Conservation (phyloP, 2,113 vertebrate species). For the Climacteris rufus region DNA sequence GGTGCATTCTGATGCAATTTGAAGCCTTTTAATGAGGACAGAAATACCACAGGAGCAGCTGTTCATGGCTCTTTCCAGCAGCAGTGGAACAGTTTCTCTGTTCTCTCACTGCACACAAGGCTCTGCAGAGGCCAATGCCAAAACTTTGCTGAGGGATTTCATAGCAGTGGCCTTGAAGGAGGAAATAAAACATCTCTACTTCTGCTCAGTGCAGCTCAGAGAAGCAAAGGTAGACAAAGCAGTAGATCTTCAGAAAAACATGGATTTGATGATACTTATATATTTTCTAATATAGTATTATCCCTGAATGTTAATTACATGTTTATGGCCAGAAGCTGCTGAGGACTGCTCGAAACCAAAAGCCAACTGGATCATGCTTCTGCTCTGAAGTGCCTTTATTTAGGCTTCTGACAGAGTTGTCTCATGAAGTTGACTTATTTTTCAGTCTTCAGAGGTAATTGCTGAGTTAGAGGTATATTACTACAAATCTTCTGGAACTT, state of each 20-base stretch:
- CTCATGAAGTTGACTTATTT: neutral
- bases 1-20: constrained; percentile 14
- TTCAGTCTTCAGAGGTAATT: neutral
- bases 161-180: neutral
- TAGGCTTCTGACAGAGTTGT: neutral
- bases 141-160: constrained; percentile 4
- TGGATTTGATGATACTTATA: neutral
- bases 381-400: neutral
- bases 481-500: neutral
- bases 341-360: neutral
- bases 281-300: neutral
- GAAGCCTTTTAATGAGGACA: constrained; percentile 2
- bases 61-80: neutral
- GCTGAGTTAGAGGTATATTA: neutral
- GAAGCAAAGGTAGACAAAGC: neutral
- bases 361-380: neutral
- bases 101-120: neutral
- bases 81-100: neutral
- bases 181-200: neutral
- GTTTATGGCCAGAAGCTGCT: neutral
- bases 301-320: neutral
- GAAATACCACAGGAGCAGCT: constrained; percentile 9
- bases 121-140: neutral
- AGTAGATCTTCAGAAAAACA: neutral
- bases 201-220: neutral